Percentiles rank a stretch among this genome's conserved stretches.
Conservation (phyloP, 2,797 vertebrate species). For the Myripristis murdjan region DNA sequence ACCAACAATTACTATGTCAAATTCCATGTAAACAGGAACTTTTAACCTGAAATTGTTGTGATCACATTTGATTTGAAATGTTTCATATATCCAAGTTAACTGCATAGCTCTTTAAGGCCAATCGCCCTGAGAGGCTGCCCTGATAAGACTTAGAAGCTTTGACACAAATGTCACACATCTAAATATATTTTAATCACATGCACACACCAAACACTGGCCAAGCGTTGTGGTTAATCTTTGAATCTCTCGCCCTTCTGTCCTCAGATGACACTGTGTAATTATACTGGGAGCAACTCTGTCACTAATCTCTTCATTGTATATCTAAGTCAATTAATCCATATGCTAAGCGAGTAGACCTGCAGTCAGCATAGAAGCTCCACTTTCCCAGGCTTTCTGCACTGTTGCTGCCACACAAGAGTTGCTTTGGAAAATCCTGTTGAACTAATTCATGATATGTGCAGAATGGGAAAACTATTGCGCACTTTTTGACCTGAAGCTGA, state of each 20-base stretch:
- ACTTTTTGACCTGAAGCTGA: slow-evolving; percentile 17
- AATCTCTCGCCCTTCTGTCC: slow-evolving; percentile 24
- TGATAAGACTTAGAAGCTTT: slow-evolving; percentile 44
- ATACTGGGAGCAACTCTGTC: not conserved
- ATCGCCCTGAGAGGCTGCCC: slow-evolving; percentile 35
- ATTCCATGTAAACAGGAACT: slow-evolving; percentile 30
- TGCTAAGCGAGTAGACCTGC: not conserved
- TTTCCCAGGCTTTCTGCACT: too few relatives aligned
- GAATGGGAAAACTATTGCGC: not conserved
- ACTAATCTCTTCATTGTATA: too few relatives aligned
- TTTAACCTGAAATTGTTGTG: slow-evolving; percentile 28
- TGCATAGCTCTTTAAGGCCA: slow-evolving; percentile 41
- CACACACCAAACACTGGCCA: slow-evolving; percentile 35
- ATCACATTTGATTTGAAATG: slow-evolving; percentile 49
- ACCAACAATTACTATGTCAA: slow-evolving; percentile 20
- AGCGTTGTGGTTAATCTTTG: slow-evolving; percentile 20
- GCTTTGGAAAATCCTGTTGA: too few relatives aligned
- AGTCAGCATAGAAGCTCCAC: too few relatives aligned
- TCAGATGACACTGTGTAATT: slow-evolving; percentile 21
- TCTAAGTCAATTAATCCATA: not conserved
- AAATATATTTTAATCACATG: slow-evolving; percentile 55
- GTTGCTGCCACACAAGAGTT: too few relatives aligned
- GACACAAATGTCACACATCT: slow-evolving; percentile 36
- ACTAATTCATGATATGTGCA: too few relatives aligned
- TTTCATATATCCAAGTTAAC: slow-evolving; percentile 42